phyloP scores from a whole-genome alignment of 2,888 invertebrate species.

The Tetragnatha montana region DNA sequence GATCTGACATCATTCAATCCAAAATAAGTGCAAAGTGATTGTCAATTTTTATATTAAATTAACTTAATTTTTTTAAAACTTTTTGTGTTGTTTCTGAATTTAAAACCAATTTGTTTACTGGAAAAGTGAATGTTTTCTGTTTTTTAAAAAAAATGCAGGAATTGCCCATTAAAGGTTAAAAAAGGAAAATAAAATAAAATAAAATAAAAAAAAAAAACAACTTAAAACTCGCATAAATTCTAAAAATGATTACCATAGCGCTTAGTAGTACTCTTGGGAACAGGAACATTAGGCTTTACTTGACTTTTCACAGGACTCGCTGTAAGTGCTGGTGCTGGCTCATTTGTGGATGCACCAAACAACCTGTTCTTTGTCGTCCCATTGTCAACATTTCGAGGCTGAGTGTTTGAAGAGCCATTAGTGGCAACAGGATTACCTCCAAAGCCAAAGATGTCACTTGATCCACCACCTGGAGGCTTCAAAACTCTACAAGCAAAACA shows the following conservation, averaged over 20 bases:
- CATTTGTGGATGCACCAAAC: slow-evolving; percentile 28
- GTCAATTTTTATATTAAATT: too few relatives aligned
- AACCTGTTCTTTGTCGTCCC: slow-evolving; percentile 41
- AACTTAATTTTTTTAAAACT: too few relatives aligned
- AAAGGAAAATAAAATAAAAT: too few relatives aligned
- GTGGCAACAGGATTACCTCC: neutral
- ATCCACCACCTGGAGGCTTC: slow-evolving; percentile 69
- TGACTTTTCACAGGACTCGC: neutral
- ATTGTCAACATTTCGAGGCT: neutral
- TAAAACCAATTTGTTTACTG: too few relatives aligned
- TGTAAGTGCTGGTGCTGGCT: neutral
- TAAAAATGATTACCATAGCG: slow-evolving; percentile 24
- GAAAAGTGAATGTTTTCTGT: too few relatives aligned
- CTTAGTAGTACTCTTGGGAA: slow-evolving; percentile 21
- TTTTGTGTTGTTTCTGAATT: too few relatives aligned
- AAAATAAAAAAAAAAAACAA: too few relatives aligned
- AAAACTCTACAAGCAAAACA: slow-evolving; percentile 41
- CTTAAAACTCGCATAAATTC: too few relatives aligned
- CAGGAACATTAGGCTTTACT: slow-evolving; percentile 7
- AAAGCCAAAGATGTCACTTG: slow-evolving; percentile 63
- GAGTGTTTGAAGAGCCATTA: slow-evolving; percentile 9
- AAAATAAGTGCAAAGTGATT: too few relatives aligned
- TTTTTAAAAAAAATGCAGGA: too few relatives aligned
- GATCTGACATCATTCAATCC: too few relatives aligned
- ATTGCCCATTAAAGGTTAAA: too few relatives aligned